phyloP scores from a whole-genome alignment of 1,140 invertebrate genomes.

The Arctopsyche grandis region DNA sequence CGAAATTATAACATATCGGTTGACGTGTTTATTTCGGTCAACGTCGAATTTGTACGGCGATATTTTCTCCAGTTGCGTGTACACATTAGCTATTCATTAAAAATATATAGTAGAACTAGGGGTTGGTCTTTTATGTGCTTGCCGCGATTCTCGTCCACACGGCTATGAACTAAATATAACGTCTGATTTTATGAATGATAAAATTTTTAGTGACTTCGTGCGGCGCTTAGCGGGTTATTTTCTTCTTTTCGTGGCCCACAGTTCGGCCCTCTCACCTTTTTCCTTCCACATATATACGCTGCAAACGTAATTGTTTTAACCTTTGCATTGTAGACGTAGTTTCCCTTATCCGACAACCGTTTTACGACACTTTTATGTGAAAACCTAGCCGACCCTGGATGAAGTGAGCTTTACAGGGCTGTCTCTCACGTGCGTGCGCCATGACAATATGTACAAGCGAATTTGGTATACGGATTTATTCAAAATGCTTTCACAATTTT shows the following conservation, averaged over 20 bases:
- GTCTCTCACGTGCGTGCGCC: background rate
- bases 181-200: conserved; percentile 11
- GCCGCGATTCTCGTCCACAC: too few species aligned
- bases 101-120: background rate
- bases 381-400: conserved; percentile 34
- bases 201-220: conserved; percentile 4
- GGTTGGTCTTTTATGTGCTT: too few species aligned
- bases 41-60: too few species aligned
- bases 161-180: background rate
- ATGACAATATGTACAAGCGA: background rate
- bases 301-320: conserved; percentile 46
- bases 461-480: background rate
- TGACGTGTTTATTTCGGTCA: too few species aligned
- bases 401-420: conserved; percentile 32
- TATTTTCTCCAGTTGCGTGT: background rate
- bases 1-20: too few species aligned
- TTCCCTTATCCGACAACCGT: conserved; percentile 37
- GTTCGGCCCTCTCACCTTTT: background rate
- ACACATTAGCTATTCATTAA: conserved; percentile 1
- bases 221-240: background rate
- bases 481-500: too few species aligned
- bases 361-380: conserved; percentile 43
- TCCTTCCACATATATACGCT: too few species aligned
- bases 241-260: background rate
- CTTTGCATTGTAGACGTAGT: conserved; percentile 35